Evolutionary conservation across 2,888 invertebrate genomes (phyloP).

Genomic region (Drosophila recens): DNA sequence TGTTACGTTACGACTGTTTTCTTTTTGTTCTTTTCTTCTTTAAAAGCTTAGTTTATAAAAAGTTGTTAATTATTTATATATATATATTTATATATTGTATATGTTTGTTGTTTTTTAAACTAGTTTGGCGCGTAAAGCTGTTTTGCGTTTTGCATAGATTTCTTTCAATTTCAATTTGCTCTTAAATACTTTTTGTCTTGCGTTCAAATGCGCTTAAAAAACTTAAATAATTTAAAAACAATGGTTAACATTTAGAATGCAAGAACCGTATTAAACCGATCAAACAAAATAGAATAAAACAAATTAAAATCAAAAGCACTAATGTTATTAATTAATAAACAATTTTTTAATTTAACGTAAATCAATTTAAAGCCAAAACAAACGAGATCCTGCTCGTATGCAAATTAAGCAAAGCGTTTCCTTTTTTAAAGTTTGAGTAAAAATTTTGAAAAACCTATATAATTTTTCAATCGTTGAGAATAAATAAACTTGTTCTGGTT

Average conservation of each 20-base stretch:
- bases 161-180: conserved; percentile 57
- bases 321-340: conserved; percentile 63
- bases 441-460: conserved; percentile 62
- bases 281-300: conserved; percentile 25
- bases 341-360: conserved; percentile 59
- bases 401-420: conserved; percentile 67
- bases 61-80: conserved; percentile 55
- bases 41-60: conserved; percentile 65
- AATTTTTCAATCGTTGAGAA: conserved; percentile 55
- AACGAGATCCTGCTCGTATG: conserved; percentile 84
- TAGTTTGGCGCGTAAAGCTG: conserved; percentile 80
- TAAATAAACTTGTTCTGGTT: conserved; percentile 60
- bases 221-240: conserved; percentile 75
- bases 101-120: conserved; percentile 69
- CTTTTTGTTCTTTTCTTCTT: conserved; percentile 37
- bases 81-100: conserved; percentile 47
- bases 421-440: conserved; percentile 44
- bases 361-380: conserved; percentile 81
- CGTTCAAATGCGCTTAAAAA: conserved; percentile 70
- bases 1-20: conserved; percentile 54
- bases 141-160: conserved; percentile 71
- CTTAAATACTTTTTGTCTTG: conserved; percentile 75
- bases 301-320: conserved; percentile 46
- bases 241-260: conserved; percentile 75
- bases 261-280: conserved; percentile 57